Evolutionary conservation across 2,797 vertebrate genomes (phyloP).

Genomic region (Ibycter americanus): DNA sequence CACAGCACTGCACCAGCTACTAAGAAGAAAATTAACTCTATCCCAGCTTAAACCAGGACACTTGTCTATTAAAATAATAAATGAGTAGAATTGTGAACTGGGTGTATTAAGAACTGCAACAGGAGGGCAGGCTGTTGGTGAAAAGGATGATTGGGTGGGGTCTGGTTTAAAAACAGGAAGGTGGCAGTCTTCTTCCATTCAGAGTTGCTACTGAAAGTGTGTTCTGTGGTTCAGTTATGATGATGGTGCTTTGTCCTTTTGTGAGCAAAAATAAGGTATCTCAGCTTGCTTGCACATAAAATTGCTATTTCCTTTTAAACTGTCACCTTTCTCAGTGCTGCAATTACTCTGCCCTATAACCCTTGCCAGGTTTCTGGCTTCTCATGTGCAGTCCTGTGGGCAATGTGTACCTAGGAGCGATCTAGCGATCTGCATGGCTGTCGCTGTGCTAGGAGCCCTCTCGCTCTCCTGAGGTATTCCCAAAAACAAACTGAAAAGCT

Average conservation of each 20-base stretch:
- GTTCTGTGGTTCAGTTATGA: neutral
- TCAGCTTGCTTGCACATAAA: neutral
- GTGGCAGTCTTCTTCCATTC: slow-evolving; percentile 52
- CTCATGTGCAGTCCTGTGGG: neutral
- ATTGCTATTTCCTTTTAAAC: neutral
- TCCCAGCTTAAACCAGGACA: no score
- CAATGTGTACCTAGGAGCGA: neutral
- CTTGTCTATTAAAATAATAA: neutral
- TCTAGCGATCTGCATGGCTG: rapidly evolving
- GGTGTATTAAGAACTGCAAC: neutral
- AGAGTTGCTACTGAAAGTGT: neutral
- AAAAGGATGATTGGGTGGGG: neutral
- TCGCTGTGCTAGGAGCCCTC: neutral
- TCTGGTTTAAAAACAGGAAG: slow-evolving; percentile 30
- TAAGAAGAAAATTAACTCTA: no score
- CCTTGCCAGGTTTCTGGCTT: neutral
- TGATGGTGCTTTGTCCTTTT: slow-evolving; percentile 19
- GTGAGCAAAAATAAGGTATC: neutral
- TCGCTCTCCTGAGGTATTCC: neutral
- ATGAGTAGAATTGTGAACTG: neutral
- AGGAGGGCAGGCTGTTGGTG: neutral
- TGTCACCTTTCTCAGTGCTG: neutral
- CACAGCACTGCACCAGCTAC: no score
- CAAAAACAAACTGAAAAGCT: neutral
- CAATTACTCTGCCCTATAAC: neutral